phyloP scores from a whole-genome alignment of 2,797 vertebrate genomes.

The Parauchenoglanis punctatus region DNA sequence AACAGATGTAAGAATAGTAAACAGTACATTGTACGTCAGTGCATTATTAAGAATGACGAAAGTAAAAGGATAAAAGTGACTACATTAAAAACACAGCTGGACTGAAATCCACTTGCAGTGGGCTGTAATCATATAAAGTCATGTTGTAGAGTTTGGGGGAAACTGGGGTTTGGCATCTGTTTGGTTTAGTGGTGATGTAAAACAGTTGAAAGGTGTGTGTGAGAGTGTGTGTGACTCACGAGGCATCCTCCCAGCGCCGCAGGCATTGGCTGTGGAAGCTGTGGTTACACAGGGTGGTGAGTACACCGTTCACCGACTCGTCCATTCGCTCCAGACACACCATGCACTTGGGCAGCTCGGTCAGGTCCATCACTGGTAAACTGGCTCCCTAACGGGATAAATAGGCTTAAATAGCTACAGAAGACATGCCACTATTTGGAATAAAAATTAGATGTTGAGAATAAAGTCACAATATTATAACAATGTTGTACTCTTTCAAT shows the following conservation, averaged over 20 bases:
- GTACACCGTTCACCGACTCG: conserved; percentile 94
- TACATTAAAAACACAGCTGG: not conserved
- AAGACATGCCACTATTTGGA: not conserved
- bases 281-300: conserved; percentile 97
- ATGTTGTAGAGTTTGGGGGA: not conserved
- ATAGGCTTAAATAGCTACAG: not conserved
- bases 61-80: not conserved
- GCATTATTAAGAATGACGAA: conserved; percentile 9
- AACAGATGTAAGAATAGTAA: conserved; percentile 5
- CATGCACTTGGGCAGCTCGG: conserved; percentile 94
- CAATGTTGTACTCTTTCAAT: not conserved
- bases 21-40: not conserved
- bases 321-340: conserved; percentile 99
- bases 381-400: conserved; percentile 84
- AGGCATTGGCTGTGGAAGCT: conserved; percentile 98
- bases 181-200: not conserved
- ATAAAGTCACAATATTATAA: not conserved
- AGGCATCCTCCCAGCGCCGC: conserved; percentile 96
- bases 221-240: conserved; percentile 77
- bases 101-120: not conserved
- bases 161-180: not conserved
- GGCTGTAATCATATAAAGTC: not conserved
- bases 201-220: not conserved
- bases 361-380: conserved; percentile 96
- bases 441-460: not conserved